Evolutionary conservation across 2,797 vertebrate species (phyloP).

Genomic region (Spatula clypeata): DNA sequence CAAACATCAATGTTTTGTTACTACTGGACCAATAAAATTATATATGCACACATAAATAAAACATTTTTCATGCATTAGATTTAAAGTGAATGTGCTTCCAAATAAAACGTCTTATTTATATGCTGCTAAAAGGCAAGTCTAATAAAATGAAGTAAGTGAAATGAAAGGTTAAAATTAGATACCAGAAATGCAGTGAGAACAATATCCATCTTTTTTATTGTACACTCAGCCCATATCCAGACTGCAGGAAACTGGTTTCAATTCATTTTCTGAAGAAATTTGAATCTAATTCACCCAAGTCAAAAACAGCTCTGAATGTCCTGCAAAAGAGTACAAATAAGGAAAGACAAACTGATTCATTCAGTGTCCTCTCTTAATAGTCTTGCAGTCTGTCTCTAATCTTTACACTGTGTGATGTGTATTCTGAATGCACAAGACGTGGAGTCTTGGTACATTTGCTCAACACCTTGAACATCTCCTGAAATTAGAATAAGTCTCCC

Average conservation of each 20-base stretch:
- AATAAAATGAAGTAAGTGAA: not conserved
- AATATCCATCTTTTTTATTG: not conserved
- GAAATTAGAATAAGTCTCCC: not conserved
- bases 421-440: not conserved
- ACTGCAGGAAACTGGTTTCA: not conserved
- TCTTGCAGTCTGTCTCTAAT: not conserved
- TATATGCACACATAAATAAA: not conserved
- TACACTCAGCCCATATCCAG: not conserved
- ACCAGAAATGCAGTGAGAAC: not conserved
- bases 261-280: not conserved
- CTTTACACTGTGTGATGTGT: not conserved
- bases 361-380: not conserved
- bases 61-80: not conserved
- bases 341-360: not conserved
- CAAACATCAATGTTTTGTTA: not conserved
- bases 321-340: not conserved
- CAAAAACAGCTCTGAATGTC: not conserved
- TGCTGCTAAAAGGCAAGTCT: not conserved
- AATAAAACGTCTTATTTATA: not conserved
- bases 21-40: not conserved
- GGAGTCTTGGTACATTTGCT: not conserved
- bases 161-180: not conserved
- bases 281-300: not conserved
- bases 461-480: not conserved
- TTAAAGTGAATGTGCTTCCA: not conserved